These are phyloP conservation scores for Eptesicus fuscus DNA, from an alignment of 2,113 vertebrate genomes.

Conservation along the genomic window DNA sequence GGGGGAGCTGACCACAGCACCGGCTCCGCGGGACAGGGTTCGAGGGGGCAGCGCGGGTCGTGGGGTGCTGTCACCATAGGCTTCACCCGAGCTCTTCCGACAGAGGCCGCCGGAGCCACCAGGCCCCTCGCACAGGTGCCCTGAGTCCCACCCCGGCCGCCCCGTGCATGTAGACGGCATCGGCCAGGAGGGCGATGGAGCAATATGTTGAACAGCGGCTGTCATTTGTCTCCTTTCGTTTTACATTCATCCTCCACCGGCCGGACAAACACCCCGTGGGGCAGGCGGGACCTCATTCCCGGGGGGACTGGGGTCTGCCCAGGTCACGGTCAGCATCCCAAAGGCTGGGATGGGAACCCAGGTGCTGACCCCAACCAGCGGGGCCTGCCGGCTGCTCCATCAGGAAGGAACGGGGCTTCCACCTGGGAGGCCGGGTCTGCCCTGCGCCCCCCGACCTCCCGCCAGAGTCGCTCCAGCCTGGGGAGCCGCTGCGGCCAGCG, in stretches of 20 bases:
- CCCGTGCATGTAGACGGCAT: background rate
- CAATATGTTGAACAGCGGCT: background rate
- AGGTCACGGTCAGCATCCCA: fast-evolving
- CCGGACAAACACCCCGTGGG: no score
- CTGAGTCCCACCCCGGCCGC: fast-evolving
- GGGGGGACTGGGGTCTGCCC: no score
- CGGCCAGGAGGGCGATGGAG: background rate
- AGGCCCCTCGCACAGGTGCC: fast-evolving
- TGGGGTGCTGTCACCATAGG: no score
- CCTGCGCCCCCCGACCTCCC: background rate
- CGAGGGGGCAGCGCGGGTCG: no score
- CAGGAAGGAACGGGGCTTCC: fast-evolving
- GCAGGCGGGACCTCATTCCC: no score
- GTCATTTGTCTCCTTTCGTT: background rate
- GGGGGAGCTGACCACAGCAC: background rate
- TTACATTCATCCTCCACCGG: fast-evolving
- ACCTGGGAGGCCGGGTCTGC: fast-evolving
- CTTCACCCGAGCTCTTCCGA: no score
- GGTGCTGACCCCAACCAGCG: fast-evolving
- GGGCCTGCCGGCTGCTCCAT: fast-evolving
- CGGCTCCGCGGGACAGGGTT: fast-evolving
- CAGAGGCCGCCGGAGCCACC: no score
- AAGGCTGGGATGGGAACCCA: no score
- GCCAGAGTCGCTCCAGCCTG: background rate
- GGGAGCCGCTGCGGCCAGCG: background rate